Conservation (phyloP, 2,113 vertebrate genomes). For the Sardina pilchardus region DNA sequence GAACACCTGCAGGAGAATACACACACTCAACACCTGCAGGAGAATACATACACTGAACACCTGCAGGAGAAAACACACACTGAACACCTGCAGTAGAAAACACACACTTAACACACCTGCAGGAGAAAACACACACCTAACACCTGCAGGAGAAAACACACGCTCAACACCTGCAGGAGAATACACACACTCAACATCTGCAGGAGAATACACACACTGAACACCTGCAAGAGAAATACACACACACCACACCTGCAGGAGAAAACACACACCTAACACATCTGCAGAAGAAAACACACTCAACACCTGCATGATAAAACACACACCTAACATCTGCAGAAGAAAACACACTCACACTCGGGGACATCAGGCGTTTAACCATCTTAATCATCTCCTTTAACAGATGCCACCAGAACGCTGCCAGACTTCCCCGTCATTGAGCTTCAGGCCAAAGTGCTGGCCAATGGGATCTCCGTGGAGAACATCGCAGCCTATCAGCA, state of each 20-base stretch:
- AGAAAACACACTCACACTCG: not conserved
- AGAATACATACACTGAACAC: not conserved
- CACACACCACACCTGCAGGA: not conserved
- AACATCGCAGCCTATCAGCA: conserved; percentile 84
- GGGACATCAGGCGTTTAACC: not conserved
- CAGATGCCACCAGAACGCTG: conserved; percentile 81
- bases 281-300: not conserved
- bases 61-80: too few relatives aligned
- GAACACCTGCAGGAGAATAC: not conserved
- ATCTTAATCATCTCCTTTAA: conserved; percentile 20
- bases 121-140: not conserved
- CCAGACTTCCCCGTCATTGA: conserved; percentile 83
- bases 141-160: not conserved
- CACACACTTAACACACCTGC: too few relatives aligned
- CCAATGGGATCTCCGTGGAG: conserved; percentile 77
- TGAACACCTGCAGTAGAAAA: too few relatives aligned
- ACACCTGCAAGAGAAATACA: too few relatives aligned
- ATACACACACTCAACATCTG: not conserved
- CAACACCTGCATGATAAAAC: too few relatives aligned
- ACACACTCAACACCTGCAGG: not conserved
- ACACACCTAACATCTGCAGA: not conserved
- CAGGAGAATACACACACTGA: not conserved
- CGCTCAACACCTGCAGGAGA: not conserved
- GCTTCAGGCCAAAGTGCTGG: conserved; percentile 74
- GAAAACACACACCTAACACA: not conserved